phyloP scores from a whole-genome alignment of 2,888 invertebrate species.

The Sphaerophoria rueppellii region DNA sequence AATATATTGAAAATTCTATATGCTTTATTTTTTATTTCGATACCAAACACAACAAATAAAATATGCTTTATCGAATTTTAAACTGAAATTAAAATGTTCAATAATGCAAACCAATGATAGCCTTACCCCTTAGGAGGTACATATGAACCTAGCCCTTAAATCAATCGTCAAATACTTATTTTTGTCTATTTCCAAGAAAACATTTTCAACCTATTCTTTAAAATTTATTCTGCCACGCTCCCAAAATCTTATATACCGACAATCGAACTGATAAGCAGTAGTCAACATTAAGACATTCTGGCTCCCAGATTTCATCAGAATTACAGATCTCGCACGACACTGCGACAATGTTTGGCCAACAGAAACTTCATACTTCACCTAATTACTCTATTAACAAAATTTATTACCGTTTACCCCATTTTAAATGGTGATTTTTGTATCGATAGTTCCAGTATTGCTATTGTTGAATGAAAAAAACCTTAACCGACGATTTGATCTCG shows the following conservation, averaged over 20 bases:
- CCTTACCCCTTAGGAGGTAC: no score
- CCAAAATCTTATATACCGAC: not conserved
- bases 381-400: conserved; percentile 68
- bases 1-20: no score
- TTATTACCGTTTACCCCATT: conserved; percentile 60
- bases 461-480: conserved; percentile 5
- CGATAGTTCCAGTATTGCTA: conserved; percentile 29
- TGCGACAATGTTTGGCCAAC: conserved; percentile 66
- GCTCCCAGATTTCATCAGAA: conserved; percentile 19
- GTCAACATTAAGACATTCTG: not conserved
- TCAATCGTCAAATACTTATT: not conserved
- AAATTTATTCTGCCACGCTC: not conserved
- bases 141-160: not conserved
- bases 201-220: not conserved
- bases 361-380: conserved; percentile 48
- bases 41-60: no score
- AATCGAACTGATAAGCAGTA: conserved; percentile 23
- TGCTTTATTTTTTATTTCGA: no score
- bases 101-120: no score
- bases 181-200: not conserved
- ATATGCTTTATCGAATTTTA: no score
- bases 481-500: not conserved
- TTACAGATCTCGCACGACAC: conserved; percentile 34
- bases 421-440: conserved; percentile 13
- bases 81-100: no score